Evolutionary conservation across 2,113 vertebrate genomes (phyloP).

Genomic region (Lagenorhynchus albirostris): DNA sequence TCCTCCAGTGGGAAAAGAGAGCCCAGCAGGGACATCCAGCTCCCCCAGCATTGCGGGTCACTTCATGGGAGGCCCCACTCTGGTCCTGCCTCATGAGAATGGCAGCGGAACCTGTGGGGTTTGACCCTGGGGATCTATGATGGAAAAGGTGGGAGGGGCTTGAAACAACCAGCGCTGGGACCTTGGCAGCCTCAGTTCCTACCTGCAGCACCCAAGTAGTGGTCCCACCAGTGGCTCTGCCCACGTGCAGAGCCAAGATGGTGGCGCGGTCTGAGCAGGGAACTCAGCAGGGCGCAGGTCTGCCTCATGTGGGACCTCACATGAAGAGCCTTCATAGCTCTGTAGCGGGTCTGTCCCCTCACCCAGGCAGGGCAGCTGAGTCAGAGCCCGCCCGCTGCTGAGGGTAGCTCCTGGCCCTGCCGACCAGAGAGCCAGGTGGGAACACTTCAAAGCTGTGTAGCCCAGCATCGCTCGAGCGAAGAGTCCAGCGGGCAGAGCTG

Average conservation of each 20-base stretch:
- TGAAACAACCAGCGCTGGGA: neutral
- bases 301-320: neutral
- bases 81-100: neutral
- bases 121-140: neutral
- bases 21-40: neutral
- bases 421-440: neutral
- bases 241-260: neutral
- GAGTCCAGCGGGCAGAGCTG: neutral
- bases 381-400: neutral
- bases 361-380: neutral
- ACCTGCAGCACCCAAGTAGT: neutral
- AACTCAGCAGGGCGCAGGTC: neutral
- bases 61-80: neutral
- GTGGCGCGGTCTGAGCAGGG: neutral
- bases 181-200: neutral
- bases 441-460: neutral
- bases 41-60: neutral
- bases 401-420: neutral
- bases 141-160: neutral
- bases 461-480: neutral
- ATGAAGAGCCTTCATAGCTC: neutral
- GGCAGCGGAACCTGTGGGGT: accelerated
- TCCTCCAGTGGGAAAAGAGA: neutral
- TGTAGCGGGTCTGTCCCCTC: neutral
- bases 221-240: neutral